Conservation (phyloP, 1,140 invertebrate species). For the Pachypeltis micranthus region DNA sequence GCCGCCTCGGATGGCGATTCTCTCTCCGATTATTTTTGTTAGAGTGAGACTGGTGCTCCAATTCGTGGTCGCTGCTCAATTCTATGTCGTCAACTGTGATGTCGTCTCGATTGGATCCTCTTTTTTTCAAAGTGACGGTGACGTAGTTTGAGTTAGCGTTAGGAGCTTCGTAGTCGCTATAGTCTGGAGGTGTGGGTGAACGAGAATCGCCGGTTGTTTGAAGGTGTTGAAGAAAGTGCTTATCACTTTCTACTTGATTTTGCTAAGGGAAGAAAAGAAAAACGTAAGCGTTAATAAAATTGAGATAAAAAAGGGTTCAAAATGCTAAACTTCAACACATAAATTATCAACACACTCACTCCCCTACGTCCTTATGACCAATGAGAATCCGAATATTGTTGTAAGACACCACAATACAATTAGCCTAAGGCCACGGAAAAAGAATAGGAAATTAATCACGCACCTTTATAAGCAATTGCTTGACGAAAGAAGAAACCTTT, state of each 20-base stretch:
- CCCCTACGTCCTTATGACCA: too few species aligned
- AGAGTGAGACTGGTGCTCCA: too few species aligned
- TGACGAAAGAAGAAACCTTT: slow-evolving; percentile 58
- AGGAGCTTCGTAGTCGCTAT: not conserved
- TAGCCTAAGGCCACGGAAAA: too few species aligned
- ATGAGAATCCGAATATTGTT: too few species aligned
- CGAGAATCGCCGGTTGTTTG: slow-evolving; percentile 49
- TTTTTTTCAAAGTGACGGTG: not conserved
- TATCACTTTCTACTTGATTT: not conserved
- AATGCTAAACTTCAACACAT: too few species aligned
- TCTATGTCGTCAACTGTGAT: not conserved
- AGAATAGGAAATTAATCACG: slow-evolving; percentile 2
- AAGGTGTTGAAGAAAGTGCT: slow-evolving; percentile 51
- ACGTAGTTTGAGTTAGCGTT: not conserved
- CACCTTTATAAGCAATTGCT: slow-evolving; percentile 52
- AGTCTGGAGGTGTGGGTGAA: not conserved
- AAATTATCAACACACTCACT: too few species aligned
- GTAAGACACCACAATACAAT: too few species aligned
- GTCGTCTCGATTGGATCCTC: not conserved
- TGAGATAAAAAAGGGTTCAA: too few species aligned
- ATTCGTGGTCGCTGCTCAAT: not conserved
- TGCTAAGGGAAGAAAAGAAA: not conserved
- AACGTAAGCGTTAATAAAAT: too few species aligned
- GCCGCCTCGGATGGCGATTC: too few species aligned
- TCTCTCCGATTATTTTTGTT: too few species aligned